These are phyloP conservation scores for Eleginops maclovinus DNA, from an alignment of 2,113 vertebrate genomes.

Conservation along the genomic window DNA sequence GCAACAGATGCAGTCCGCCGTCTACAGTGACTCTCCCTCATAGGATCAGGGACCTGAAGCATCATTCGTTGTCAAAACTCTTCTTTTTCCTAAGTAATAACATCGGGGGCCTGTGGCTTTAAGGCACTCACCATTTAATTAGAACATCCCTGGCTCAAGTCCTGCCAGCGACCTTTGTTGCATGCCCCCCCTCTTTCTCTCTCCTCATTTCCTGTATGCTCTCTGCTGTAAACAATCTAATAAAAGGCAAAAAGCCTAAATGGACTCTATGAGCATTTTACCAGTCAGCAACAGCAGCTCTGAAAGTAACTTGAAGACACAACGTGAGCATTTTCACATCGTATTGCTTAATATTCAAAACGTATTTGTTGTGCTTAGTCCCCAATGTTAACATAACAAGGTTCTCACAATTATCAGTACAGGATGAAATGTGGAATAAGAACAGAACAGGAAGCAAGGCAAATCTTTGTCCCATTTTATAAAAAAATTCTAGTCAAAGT, in stretches of 20 bases:
- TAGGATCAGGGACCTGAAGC: not conserved
- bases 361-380: not conserved
- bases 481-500: no score
- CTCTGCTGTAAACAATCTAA: conserved; percentile 30
- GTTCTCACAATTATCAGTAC: not conserved
- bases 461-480: no score
- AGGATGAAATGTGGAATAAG: not conserved
- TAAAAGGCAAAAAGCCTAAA: conserved; percentile 26
- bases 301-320: not conserved
- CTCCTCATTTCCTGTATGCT: conserved; percentile 35
- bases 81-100: not conserved
- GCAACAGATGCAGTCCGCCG: conserved; percentile 1
- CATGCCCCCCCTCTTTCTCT: not conserved
- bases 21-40: conserved; percentile 4
- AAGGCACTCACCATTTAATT: not conserved
- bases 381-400: not conserved
- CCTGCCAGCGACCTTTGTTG: not conserved
- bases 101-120: no score
- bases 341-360: not conserved
- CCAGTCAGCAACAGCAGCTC: not conserved
- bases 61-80: not conserved
- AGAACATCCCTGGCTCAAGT: not conserved
- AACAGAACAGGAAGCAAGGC: not conserved
- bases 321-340: not conserved
- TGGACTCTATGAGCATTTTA: conserved; percentile 7